Evolutionary conservation across 2,797 vertebrate genomes (phyloP).

Genomic region (Pseudochaenichthys georgianus): DNA sequence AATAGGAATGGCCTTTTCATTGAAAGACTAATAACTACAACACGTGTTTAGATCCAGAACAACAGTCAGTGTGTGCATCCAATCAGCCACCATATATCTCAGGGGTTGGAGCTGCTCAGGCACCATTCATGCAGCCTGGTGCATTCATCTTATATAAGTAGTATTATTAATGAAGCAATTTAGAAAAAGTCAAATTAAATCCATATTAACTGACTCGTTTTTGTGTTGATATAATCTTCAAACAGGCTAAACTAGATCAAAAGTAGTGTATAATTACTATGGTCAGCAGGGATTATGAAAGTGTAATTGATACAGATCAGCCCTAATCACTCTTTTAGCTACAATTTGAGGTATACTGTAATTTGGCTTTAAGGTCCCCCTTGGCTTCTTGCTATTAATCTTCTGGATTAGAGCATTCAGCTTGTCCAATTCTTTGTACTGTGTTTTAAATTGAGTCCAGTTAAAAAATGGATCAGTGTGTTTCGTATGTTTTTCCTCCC

Average conservation of each 20-base stretch:
- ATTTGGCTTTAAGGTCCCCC: constrained; percentile 75
- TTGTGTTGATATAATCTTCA: constrained; percentile 71
- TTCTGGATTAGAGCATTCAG: constrained; percentile 75
- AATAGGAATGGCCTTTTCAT: constrained; percentile 21
- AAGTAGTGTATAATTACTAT: constrained; percentile 80
- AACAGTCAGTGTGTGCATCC: constrained; percentile 1
- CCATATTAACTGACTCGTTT: constrained; percentile 68
- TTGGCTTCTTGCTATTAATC: constrained; percentile 79
- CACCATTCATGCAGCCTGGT: constrained; percentile 17
- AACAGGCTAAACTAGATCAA: constrained; percentile 77
- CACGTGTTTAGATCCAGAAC: constrained; percentile 2
- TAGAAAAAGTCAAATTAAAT: constrained; percentile 69
- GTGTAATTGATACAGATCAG: constrained; percentile 82
- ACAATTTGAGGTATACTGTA: constrained; percentile 75
- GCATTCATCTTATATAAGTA: constrained; percentile 50
- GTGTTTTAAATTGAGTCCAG: constrained; percentile 53
- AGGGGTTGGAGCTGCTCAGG: constrained; percentile 31
- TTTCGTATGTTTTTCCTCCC: constrained; percentile 40
- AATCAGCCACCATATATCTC: background rate
- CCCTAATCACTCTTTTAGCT: constrained; percentile 81
- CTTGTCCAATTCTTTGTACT: constrained; percentile 69
- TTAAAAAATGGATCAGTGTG: constrained; percentile 35
- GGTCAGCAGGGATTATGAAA: constrained; percentile 82
- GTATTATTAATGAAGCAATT: constrained; percentile 67
- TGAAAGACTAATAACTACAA: constrained; percentile 21